Percentiles rank a stretch among this genome's conserved stretches.
Conservation (phyloP, 2,888 invertebrate genomes). For the Noctua janthina region DNA sequence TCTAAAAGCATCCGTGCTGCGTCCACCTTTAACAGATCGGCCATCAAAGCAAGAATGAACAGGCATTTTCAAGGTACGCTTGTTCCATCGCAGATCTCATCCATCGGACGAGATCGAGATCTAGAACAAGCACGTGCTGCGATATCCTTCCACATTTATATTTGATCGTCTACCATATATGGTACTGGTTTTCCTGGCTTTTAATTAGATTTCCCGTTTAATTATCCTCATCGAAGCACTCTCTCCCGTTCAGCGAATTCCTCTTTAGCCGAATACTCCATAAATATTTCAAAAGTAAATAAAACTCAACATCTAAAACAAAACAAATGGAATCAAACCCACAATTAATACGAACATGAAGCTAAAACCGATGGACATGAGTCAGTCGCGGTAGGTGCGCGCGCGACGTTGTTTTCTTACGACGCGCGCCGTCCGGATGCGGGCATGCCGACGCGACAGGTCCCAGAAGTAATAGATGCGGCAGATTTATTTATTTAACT, state of each 20-base stretch:
- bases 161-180: not conserved
- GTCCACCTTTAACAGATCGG: not conserved
- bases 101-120: not conserved
- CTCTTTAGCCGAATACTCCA: not conserved
- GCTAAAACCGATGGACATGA: slow-evolving; percentile 67
- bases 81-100: not conserved
- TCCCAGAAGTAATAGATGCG: slow-evolving; percentile 34
- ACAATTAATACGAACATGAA: slow-evolving; percentile 59
- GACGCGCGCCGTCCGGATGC: slow-evolving; percentile 66
- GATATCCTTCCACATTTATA: not conserved
- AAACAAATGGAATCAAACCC: slow-evolving; percentile 37
- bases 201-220: not conserved
- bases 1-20: not conserved
- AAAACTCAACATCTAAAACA: slow-evolving; percentile 25
- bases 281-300: slow-evolving; percentile 11
- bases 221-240: not conserved
- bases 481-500: not conserved
- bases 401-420: slow-evolving; percentile 66
- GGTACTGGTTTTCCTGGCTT: not conserved
- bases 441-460: slow-evolving; percentile 61
- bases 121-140: not conserved
- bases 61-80: not conserved
- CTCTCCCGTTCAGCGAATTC: not conserved
- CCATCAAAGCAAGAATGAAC: not conserved
- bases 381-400: slow-evolving; percentile 71